A percentile compares a stretch with the other conserved stretches of the same genome.
phyloP scores from a whole-genome alignment of 1,140 invertebrate species.

The Triops cancriformis region DNA sequence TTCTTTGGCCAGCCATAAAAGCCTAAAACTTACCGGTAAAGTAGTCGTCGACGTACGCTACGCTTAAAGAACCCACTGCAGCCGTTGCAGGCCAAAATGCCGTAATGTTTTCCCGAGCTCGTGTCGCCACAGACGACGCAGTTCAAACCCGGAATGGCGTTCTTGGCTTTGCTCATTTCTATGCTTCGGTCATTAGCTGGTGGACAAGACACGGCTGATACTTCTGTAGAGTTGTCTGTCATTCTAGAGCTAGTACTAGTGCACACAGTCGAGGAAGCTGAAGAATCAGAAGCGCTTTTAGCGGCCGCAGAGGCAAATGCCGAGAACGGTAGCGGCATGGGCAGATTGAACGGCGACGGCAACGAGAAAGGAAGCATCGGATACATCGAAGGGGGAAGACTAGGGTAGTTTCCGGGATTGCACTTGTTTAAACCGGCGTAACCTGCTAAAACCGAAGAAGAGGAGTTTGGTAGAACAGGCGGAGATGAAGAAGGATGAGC shows the following conservation, averaged over 20 bases:
- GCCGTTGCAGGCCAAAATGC: conserved; percentile 97
- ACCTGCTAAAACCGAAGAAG: neutral
- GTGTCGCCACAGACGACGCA: conserved; percentile 96
- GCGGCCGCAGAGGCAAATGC: neutral
- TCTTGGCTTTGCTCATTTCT: conserved; percentile 29
- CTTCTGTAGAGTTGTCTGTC: conserved; percentile 17
- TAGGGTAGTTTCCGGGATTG: neutral
- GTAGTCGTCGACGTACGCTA: conserved; percentile 89
- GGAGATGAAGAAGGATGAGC: neutral
- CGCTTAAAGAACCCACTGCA: conserved; percentile 98
- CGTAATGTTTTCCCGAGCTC: conserved; percentile 95
- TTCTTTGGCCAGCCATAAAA: neutral
- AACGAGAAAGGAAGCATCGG: conserved; percentile 24
- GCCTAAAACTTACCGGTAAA: conserved; percentile 71
- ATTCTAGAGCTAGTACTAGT: neutral
- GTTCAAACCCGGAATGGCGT: conserved; percentile 52
- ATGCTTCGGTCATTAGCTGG: neutral
- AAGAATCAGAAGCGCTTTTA: neutral
- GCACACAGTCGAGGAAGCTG: neutral
- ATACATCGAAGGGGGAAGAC: conserved; percentile 15
- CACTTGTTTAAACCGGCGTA: neutral
- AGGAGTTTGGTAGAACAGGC: neutral
- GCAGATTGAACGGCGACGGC: conserved; percentile 20
- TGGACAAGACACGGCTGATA: conserved; percentile 3
- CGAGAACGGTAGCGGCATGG: conserved; percentile 21